Percentiles rank a stretch among this genome's conserved stretches.
Conservation (phyloP, 2,797 vertebrate species). For the Crenuchus spilurus region DNA sequence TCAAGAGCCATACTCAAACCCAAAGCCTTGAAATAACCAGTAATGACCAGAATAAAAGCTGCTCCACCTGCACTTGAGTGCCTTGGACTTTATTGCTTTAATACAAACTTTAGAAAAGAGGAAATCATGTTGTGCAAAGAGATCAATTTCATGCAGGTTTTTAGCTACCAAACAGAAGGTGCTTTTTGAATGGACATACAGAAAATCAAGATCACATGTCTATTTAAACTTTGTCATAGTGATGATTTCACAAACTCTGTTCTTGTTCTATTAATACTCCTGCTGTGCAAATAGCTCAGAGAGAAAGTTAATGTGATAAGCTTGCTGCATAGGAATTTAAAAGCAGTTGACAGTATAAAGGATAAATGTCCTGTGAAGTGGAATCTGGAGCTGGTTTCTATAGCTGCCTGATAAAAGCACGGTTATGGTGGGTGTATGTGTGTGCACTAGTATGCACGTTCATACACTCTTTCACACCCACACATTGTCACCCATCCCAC, state of each 20-base stretch:
- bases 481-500: neutral
- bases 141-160: neutral
- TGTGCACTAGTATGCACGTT: too few relatives aligned
- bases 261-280: neutral
- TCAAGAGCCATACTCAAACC: neutral
- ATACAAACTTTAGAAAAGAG: too few relatives aligned
- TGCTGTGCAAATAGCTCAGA: neutral
- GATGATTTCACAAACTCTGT: neutral
- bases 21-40: neutral
- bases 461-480: neutral
- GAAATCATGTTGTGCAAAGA: neutral
- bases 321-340: neutral
- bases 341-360: conserved; percentile 1
- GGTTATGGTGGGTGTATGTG: neutral
- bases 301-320: neutral
- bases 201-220: too few relatives aligned
- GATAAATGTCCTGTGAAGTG: neutral
- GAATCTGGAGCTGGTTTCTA: conserved; percentile 1
- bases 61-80: too few relatives aligned
- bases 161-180: neutral
- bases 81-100: too few relatives aligned
- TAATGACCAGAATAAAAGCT: too few relatives aligned
- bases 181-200: too few relatives aligned
- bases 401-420: conserved; percentile 4
- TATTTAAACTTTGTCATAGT: neutral